Base-by-base conservation (phyloP, 2,888 invertebrate species). In the Seladonia tumulorum region DNA sequence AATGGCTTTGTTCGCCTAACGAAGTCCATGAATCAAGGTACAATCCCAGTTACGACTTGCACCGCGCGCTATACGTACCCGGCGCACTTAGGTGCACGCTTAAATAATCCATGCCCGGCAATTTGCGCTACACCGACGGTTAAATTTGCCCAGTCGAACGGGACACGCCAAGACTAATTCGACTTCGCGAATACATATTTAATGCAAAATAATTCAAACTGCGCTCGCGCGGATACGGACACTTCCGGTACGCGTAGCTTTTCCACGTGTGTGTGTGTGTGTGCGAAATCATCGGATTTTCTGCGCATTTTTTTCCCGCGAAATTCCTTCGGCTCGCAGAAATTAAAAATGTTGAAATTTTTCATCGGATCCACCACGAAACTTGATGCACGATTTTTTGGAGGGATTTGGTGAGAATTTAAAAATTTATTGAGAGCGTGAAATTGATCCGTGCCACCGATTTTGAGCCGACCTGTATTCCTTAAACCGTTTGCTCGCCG, bases 1-100 rank as follows among this genome's bases (percentile, higher is more conserved):
- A 74, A 83, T 83, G 80, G 83, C 83, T 83, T 87, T 87, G 87
- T 80, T 83, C 86, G 47, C 47, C 77, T 87, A 87, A 87, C 77
- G 78, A 86, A 87, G 87, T 83, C 72, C 83, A 87, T 83, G 80
- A 81, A 81, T 81, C 74, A 80, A 83, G 79, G 60, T 68, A 45
- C 73, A 86, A 82, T 86, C 68, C 73, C n/a, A 74, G 85, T 75
- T 82, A 77, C 70, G 76, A 80, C 66, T 45, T 16, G 75, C 8
- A 35, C 35, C 22, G 47, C 45, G n/a, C 29, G 74, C 66, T 71
- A n/a, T n/a, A 29, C 29, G 53, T n/a, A 35, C 63, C 35, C 35
- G 4, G 60, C 63, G 22, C 79, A 66, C 79, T 80, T 75, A 75
- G 49, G 49, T 2, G 49, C 63, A 75, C 22, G 75, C 75, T 80